Evolutionary conservation across 1,140 invertebrate species (phyloP).

Genomic region (Psilanteris sp.): DNA sequence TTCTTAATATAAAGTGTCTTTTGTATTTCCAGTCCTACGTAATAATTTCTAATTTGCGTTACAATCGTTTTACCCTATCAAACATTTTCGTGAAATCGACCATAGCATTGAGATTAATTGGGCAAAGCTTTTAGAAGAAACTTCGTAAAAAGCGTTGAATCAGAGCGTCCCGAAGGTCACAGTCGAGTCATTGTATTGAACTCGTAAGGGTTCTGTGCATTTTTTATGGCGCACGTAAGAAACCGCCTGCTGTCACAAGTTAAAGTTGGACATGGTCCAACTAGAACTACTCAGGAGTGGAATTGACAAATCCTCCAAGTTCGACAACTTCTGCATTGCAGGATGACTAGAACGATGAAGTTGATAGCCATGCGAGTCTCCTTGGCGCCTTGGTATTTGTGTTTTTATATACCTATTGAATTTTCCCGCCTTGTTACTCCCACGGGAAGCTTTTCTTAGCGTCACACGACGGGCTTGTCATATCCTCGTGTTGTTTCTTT

Average conservation of each 20-base stretch:
- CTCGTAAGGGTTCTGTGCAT: constrained; percentile 26
- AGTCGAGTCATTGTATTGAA: constrained; percentile 24
- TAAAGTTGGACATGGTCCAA: constrained; percentile 68
- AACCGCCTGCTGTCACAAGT: constrained; percentile 34
- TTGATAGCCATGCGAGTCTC: constrained; percentile 58
- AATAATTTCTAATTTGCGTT: constrained; percentile 2
- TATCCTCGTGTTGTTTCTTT: too few relatives aligned
- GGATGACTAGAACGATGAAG: constrained; percentile 49
- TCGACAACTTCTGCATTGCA: constrained; percentile 68
- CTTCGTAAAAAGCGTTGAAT: constrained; percentile 21
- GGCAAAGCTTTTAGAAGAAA: constrained; percentile 40
- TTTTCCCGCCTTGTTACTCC: constrained; percentile 42
- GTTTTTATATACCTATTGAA: constrained; percentile 66
- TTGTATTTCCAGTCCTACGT: neutral
- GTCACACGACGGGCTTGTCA: too few relatives aligned
- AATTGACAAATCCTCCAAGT: constrained; percentile 70
- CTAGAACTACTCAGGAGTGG: constrained; percentile 60
- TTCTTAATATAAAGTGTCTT: too few relatives aligned
- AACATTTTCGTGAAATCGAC: constrained; percentile 3
- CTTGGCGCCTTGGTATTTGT: constrained; percentile 65
- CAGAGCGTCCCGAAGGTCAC: constrained; percentile 27
- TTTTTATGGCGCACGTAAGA: constrained; percentile 43
- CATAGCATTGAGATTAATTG: constrained; percentile 48
- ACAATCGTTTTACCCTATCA: neutral
- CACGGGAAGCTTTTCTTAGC: constrained; percentile 10